A percentile compares a stretch with the other conserved stretches of the same genome.
Evolutionary conservation across 2,113 vertebrate species (phyloP).

Genomic region (Tupaia tana): DNA sequence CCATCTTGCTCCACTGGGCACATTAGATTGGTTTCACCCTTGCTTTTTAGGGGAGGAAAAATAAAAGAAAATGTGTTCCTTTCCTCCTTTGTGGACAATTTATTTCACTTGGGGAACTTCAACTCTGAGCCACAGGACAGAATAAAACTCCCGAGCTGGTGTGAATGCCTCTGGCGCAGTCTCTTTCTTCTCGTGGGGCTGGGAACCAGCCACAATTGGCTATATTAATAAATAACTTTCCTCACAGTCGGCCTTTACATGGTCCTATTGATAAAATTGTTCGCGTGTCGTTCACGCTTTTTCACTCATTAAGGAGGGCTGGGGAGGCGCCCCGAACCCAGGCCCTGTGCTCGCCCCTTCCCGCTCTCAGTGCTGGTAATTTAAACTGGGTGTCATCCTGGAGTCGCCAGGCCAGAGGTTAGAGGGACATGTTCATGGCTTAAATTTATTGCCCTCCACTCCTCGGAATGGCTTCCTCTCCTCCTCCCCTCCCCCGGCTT

Average conservation of each 20-base stretch:
- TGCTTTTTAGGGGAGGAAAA: slow-evolving; percentile 90
- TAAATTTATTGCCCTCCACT: slow-evolving; percentile 91
- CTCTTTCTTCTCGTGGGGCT: slow-evolving; percentile 91
- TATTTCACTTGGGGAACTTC: slow-evolving; percentile 93
- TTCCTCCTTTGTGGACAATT: slow-evolving; percentile 92
- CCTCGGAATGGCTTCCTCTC: slow-evolving; percentile 84
- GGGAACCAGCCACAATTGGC: slow-evolving; percentile 95
- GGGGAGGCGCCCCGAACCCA: slow-evolving; percentile 86
- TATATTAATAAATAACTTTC: slow-evolving; percentile 98
- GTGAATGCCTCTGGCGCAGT: slow-evolving; percentile 90
- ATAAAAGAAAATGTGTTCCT: slow-evolving; percentile 94
- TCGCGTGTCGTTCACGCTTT: slow-evolving; percentile 98
- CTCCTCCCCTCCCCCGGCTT: slow-evolving; percentile 74
- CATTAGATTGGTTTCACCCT: slow-evolving; percentile 94
- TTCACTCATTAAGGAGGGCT: slow-evolving; percentile 90
- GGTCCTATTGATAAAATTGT: slow-evolving; percentile 95
- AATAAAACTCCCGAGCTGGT: slow-evolving; percentile 92
- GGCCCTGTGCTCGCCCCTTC: slow-evolving; percentile 85
- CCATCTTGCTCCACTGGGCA: slow-evolving; percentile 92
- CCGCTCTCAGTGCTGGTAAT: slow-evolving; percentile 83
- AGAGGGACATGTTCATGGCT: slow-evolving; percentile 92
- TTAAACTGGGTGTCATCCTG: slow-evolving; percentile 86
- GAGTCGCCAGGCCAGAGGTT: slow-evolving; percentile 93
- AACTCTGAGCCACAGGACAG: slow-evolving; percentile 91
- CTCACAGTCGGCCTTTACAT: slow-evolving; percentile 94